Evolutionary conservation across 2,113 vertebrate genomes (phyloP), one percentile per base, ranked within the genome.

Genomic region (Pholis gunnellus): DNA sequence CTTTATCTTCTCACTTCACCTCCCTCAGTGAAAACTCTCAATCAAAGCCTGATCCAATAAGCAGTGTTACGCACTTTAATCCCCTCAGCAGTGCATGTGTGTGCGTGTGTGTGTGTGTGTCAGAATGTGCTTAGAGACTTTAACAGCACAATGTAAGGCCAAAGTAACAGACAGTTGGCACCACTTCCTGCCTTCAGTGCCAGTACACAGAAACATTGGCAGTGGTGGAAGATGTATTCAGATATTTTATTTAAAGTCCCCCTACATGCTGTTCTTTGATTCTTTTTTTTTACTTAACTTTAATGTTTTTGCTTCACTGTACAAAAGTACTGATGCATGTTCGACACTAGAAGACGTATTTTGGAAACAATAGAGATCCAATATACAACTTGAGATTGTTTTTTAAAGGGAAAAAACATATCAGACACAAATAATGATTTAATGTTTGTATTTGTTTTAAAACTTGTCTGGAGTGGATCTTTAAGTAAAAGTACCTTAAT

Each of bases 11-110:
- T 79, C 64, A 61, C 64, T 65, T 67, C 65, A 17, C 48, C 7
- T 31, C 69, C 54, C 27, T 78, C 61, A 72, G 6, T 89, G 25
- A 79, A 83, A 80, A 73, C 70, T 64, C 66, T 72, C 69, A 70
- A 61, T 81, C 75, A 80, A 74, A 87, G 66, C 42, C 68, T 81
- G 85, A 88, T 91, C 86, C 92, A 82, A 79, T 76, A 59, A 69
- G 81, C 72, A 63, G 42, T 34, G 1, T 25, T 20, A 61, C 36
- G 0, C 57, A 18, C 84, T 75, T 75, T 84, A 81, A 84, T 84
- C 89, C 72, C 34, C 0, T 54, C 69, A 36, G 67, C 38, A 9
- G 54, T 36, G 75, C 71, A 59, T 82, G 74, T 63, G 73, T 27
- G 69, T 38, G 69, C 40, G 50, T 54, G 20, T 56, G 31, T 72